Conservation (phyloP, 2,113 vertebrate genomes). For the Erythrocercus mccallii region DNA sequence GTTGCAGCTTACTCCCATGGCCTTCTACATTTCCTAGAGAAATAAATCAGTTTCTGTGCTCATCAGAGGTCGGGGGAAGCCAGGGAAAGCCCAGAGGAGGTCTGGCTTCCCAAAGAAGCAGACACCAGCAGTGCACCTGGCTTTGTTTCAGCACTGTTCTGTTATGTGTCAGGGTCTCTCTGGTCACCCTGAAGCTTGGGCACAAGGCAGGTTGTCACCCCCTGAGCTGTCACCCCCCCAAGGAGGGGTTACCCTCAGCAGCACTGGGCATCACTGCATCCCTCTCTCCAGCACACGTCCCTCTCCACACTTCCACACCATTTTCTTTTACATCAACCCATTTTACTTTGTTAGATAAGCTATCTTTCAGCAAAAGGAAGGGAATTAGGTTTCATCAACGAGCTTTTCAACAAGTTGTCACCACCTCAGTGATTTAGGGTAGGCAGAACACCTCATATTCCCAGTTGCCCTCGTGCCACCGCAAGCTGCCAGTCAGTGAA, state of each 20-base stretch:
- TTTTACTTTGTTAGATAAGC: neutral
- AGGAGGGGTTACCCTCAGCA: neutral
- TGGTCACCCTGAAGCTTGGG: fast-evolving
- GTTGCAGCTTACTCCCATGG: neutral
- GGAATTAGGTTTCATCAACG: neutral
- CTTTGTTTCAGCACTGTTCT: neutral
- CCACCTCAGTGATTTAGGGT: conserved; percentile 17
- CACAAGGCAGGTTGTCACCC: neutral
- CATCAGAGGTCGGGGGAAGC: neutral
- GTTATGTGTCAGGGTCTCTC: neutral
- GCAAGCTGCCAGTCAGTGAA: neutral
- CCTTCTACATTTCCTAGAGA: neutral
- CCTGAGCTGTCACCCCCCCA: neutral
- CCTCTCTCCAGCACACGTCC: neutral
- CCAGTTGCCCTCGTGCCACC: neutral
- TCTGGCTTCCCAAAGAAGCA: neutral
- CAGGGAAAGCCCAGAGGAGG: neutral
- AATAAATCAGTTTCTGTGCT: neutral
- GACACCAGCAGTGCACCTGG: neutral
- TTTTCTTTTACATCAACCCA: neutral
- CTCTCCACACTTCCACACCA: neutral
- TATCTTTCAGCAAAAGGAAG: neutral
- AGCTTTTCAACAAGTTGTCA: conserved; percentile 47
- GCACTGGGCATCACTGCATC: neutral
- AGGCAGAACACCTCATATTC: conserved; percentile 38